Percentiles rank a stretch among this genome's conserved stretches.
Evolutionary conservation across 2,113 vertebrate species (phyloP).

Genomic region (Axis porcinus): DNA sequence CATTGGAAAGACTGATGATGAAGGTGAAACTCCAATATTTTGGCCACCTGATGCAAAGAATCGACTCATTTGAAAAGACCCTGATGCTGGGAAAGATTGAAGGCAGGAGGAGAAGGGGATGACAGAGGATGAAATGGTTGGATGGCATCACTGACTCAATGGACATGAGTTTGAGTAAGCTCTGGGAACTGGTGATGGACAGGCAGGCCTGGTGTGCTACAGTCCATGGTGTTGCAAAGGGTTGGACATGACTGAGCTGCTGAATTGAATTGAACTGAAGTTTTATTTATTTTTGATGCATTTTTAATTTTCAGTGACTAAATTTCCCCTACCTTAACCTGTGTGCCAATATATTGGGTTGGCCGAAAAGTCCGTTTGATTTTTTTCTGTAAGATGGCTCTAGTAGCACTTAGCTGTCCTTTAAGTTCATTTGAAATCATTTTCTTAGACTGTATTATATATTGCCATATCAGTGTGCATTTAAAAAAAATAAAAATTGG

Average conservation of each 20-base stretch:
- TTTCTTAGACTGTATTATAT: not conserved
- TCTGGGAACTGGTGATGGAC: rapidly evolving
- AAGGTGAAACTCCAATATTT: not conserved
- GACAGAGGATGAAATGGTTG: not conserved
- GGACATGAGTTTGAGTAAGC: not conserved
- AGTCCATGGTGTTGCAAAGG: not conserved
- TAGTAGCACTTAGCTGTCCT: not conserved
- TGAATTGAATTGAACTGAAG: not conserved
- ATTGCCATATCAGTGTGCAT: not conserved
- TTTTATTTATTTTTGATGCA: not conserved
- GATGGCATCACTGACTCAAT: not conserved
- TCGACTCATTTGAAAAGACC: rapidly evolving
- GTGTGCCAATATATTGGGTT: not conserved
- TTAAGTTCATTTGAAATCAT: not conserved
- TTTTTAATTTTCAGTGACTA: not conserved
- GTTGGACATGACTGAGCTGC: rapidly evolving
- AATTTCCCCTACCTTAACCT: not conserved
- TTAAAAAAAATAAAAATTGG: not conserved
- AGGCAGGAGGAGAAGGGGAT: not conserved
- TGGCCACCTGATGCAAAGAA: not conserved
- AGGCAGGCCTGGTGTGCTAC: not conserved
- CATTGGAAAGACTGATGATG: not conserved
- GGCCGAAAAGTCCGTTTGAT: not conserved
- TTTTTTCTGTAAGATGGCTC: not conserved
- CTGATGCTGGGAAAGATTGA: not conserved